Evolutionary conservation across 2,113 vertebrate species (phyloP), one percentile per base, ranked within the genome.

Genomic region (Silurus asotus): DNA sequence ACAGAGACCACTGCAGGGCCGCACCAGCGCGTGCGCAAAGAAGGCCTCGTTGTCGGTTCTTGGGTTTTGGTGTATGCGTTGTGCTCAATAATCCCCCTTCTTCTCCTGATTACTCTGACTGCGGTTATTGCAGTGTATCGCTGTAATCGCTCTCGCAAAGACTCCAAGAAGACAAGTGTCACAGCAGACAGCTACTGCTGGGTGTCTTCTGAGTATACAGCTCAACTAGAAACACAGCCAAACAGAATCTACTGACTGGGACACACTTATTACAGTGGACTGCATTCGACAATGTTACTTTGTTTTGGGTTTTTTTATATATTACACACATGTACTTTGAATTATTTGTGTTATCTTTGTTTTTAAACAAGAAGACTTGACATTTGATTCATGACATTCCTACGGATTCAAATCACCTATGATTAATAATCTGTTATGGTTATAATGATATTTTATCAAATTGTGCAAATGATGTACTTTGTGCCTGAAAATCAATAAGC

Each of bases 151-250:
- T 59, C 90, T 10, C 91, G 90, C 82, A 94, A 90, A 49, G 89
- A 91, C 81, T 87, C 85, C 8, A 94, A 93, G 90, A 95, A 94
- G 79, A 84, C 88, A 89, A 93, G 74, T 0, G 25, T 65, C 5
- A 88, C 92, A 0, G 77, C 93, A 0, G 94, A 96, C 62, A 93
- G 93, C n/a, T 96, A 96, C 84, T 95, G 94, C 65, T 96, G 95
- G 95, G 94, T 95, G 11, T 92, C 94, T 6, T 92, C 94, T 11
- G 94, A 93, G 37, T 58, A 94, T 77, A 92, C 93, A 76, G 83
- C 87, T 9, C 93, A 90, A 48, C 51, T 93, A 67, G 93, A 94
- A 84, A 93, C 92, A 90, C 82, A 92, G 0, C 90, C 93, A 0
- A 91, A 92, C 58, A 93, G 15, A 84, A 37, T 67, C 11, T 64